These are phyloP conservation scores for Epinotia demarniana DNA, from an alignment of 2,888 invertebrate species.

Conservation along the genomic window DNA sequence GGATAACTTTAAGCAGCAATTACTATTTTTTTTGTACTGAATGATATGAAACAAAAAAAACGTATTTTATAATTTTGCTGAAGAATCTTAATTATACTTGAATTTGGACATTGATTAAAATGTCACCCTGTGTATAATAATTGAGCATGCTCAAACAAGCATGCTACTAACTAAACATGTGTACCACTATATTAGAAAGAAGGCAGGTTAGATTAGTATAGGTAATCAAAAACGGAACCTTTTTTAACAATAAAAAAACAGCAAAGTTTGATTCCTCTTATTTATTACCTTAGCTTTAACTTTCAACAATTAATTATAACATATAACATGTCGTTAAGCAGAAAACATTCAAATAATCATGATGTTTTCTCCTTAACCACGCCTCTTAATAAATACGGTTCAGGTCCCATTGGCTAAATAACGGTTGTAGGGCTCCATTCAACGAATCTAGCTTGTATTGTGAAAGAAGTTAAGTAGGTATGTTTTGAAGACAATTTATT, in stretches of 20 bases:
- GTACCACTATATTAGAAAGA: no score
- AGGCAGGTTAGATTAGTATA: no score
- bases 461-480: slow-evolving; percentile 46
- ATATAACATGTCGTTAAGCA: slow-evolving; percentile 49
- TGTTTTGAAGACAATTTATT: slow-evolving; percentile 11
- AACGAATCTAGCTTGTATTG: slow-evolving; percentile 56
- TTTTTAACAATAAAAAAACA: slow-evolving; percentile 45
- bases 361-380: background rate
- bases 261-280: slow-evolving; percentile 73
- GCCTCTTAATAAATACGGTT: slow-evolving; percentile 57
- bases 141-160: no score
- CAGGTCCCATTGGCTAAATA: slow-evolving; percentile 61
- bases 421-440: slow-evolving; percentile 47
- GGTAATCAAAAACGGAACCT: no score
- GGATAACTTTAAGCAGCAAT: no score
- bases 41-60: no score
- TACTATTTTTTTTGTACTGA: no score
- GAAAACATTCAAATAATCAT: background rate
- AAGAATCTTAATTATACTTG: no score
- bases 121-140: no score
- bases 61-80: no score
- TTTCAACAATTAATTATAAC: slow-evolving; percentile 63
- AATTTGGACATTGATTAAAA: no score
- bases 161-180: no score
- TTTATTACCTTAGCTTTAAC: slow-evolving; percentile 81